Evolutionary conservation across 1,140 invertebrate species (phyloP), one percentile per base, ranked within the genome.

Genomic region (Bursaphelenchus mucronatus): DNA sequence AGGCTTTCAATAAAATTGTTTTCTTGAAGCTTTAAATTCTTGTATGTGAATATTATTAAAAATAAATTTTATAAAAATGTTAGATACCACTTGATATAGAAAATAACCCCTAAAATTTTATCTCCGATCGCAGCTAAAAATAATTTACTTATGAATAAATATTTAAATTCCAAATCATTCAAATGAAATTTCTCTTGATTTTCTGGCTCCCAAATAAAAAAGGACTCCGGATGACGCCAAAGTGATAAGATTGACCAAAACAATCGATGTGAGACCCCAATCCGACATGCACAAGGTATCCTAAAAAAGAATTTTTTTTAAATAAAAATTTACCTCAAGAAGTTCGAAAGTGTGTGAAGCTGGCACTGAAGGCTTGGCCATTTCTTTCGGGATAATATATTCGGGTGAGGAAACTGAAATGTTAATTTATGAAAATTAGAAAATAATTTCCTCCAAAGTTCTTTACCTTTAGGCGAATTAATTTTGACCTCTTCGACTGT

Each of bases 251-350:
- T 66, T 66, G 7, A 66, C 17, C 13, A 53, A 21, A 39, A 63
- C 64, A 19, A 66, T 53, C 43, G 64, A 21, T 17, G 64, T 53
- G 15, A 67, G 17, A 55, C 64, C 64, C 13, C 50, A 30, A 51
- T 40, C 39, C 11, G 64, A 63, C 64, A 66, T 66, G 64, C 64
- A 66, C 41, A 66, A 41, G 64, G 67, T 63, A 3, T 39, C 50
- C 64, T 66, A 59, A 13, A 64, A 67, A 39, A n/a, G n/a, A 1
- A 30, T 41, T 11, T 9, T 10, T 15, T 65, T 39, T 9, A 68
- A 9, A 15, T 19, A 17, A 63, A 13, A 7, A 66, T 43, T 9
- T 63, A 65, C 63, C 63, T 65, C 11, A 43, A 44, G 64, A 10
- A 65, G 17, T 41, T 67, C n/a, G 63, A 65, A 65, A 47, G 30